Percentiles rank a stretch among this genome's conserved stretches.
Conservation (phyloP, 1,140 invertebrate genomes). For the Tetramorium alpestre region DNA sequence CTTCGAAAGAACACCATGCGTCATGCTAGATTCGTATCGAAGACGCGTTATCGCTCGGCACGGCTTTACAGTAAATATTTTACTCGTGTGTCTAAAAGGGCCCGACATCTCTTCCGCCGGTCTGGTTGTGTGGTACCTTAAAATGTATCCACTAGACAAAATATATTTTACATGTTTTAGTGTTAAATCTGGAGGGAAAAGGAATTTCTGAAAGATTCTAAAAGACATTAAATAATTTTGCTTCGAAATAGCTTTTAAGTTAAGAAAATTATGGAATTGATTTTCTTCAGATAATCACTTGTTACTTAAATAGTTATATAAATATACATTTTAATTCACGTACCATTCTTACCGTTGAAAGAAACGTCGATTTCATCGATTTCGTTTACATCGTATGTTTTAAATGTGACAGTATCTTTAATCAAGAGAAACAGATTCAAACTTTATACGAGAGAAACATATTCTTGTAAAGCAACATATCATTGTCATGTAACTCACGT, state of each 20-base stretch:
- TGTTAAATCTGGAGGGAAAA: conserved; percentile 52
- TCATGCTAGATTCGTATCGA: conserved; percentile 80
- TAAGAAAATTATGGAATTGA: background rate
- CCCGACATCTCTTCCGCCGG: conserved; percentile 44
- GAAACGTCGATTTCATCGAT: background rate
- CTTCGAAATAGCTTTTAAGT: background rate
- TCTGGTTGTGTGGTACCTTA: conserved; percentile 52
- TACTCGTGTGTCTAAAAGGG: conserved; percentile 64
- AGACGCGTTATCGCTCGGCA: conserved; percentile 74
- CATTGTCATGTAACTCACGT: background rate
- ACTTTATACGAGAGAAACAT: background rate
- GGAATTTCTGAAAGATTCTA: conserved; percentile 7
- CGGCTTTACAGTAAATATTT: conserved; percentile 71
- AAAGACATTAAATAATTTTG: background rate
- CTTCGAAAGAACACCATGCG: conserved; percentile 73
- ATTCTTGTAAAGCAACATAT: background rate
- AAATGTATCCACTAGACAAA: conserved; percentile 59
- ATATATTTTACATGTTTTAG: conserved; percentile 64
- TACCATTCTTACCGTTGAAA: background rate
- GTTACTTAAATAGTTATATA: background rate
- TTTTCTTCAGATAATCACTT: background rate
- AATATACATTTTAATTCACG: background rate
- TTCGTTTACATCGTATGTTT: background rate
- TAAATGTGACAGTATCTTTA: background rate
- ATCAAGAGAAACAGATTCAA: background rate